phyloP scores from a whole-genome alignment of 1,140 invertebrate species.

The Zophobas morio region DNA sequence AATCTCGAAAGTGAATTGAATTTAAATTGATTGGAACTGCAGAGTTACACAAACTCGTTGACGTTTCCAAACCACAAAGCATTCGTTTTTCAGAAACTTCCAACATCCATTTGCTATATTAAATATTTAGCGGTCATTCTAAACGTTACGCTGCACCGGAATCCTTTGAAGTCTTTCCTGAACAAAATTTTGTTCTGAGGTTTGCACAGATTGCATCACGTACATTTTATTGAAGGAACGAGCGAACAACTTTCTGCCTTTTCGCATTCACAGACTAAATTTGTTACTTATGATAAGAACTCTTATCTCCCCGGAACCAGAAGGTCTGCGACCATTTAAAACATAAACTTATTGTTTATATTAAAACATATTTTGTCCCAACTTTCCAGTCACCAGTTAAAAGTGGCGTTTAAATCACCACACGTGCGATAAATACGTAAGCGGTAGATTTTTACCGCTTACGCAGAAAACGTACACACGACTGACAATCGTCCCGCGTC shows the following conservation, averaged over 20 bases:
- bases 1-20: slow-evolving; percentile 19
- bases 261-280: neutral
- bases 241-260: neutral
- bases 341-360: too few species aligned
- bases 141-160: neutral
- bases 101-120: neutral
- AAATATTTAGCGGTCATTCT: neutral
- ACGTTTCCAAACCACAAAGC: neutral
- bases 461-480: too few species aligned
- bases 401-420: too few species aligned
- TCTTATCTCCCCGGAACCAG: too few species aligned
- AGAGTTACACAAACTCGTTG: neutral
- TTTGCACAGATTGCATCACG: slow-evolving; percentile 2
- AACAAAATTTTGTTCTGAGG: neutral
- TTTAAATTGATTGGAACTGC: slow-evolving; percentile 23
- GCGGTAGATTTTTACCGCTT: too few species aligned
- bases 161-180: slow-evolving; percentile 5
- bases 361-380: too few species aligned
- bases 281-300: too few species aligned
- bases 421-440: too few species aligned
- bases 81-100: slow-evolving; percentile 1
- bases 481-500: too few species aligned
- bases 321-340: too few species aligned
- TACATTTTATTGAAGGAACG: slow-evolving; percentile 14
- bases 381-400: too few species aligned